These are phyloP conservation scores for Euphydryas editha DNA, from an alignment of 2,888 invertebrate genomes.

Conservation along the genomic window DNA sequence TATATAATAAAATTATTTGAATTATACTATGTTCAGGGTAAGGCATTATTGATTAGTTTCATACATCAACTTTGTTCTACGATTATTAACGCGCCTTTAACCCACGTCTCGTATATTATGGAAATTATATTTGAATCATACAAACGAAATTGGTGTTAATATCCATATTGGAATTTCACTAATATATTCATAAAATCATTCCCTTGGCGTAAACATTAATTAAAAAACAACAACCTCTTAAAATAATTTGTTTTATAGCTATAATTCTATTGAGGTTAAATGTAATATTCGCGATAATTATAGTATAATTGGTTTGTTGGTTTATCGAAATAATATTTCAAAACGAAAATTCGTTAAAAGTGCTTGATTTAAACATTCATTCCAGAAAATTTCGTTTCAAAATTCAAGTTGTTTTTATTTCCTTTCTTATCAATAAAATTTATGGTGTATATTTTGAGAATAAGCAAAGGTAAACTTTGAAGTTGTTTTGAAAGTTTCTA, in stretches of 20 bases:
- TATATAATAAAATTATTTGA: background rate
- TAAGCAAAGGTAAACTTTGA: conserved; percentile 20
- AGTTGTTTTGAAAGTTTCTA: conserved; percentile 26
- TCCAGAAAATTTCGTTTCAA: background rate
- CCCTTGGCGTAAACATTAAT: conserved; percentile 37
- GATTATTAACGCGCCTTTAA: conserved; percentile 38
- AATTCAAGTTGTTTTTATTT: background rate
- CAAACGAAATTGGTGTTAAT: conserved; percentile 70
- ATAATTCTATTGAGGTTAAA: conserved; percentile 18
- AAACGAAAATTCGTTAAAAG: background rate
- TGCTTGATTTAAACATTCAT: background rate
- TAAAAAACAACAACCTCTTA: conserved; percentile 23
- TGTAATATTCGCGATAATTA: conserved; percentile 1
- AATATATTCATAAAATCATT: conserved; percentile 65
- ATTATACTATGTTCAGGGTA: background rate
- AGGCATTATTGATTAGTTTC: background rate
- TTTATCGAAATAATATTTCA: background rate
- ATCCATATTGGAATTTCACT: conserved; percentile 63
- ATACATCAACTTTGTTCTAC: background rate
- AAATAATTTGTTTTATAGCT: conserved; percentile 31
- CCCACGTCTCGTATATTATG: conserved; percentile 72
- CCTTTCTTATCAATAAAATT: conserved; percentile 6
- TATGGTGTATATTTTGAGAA: conserved; percentile 18
- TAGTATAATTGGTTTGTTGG: conserved; percentile 4
- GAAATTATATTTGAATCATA: conserved; percentile 64